Conservation (phyloP, 2,888 invertebrate genomes). For the Congeria kusceri region DNA sequence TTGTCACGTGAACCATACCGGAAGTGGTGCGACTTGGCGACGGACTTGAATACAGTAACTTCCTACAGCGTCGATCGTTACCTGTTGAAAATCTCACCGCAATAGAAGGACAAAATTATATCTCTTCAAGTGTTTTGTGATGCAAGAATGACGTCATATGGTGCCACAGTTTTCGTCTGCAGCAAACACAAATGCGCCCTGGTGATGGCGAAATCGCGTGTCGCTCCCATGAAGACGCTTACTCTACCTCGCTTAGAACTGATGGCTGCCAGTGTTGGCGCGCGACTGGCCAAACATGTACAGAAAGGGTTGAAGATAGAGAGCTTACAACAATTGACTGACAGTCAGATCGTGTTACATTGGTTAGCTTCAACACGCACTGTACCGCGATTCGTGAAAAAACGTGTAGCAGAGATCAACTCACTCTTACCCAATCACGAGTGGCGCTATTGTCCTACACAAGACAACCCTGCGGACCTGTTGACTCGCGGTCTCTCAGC, state of each 20-base stretch:
- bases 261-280: conserved; percentile 26
- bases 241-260: conserved; percentile 17
- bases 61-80: not conserved
- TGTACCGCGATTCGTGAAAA: conserved; percentile 23
- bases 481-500: conserved; percentile 18
- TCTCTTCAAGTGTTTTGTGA: conserved; percentile 21
- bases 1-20: conserved; percentile 24
- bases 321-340: not conserved
- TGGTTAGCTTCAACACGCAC: conserved; percentile 14
- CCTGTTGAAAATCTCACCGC: not conserved
- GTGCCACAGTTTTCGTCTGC: conserved; percentile 4
- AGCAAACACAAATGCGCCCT: conserved; percentile 3
- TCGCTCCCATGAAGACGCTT: not conserved
- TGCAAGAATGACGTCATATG: conserved; percentile 16
- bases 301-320: not conserved
- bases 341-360: conserved; percentile 31
- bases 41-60: conserved; percentile 14
- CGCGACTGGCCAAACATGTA: conserved; percentile 12
- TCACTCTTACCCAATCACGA: not conserved
- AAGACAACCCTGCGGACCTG: conserved; percentile 30
- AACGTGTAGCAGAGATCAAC: conserved; percentile 17
- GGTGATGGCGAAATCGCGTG: conserved; percentile 1
- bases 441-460: conserved; percentile 32
- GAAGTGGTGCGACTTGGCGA: conserved; percentile 10
- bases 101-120: not conserved